Percentiles rank a stretch among this genome's conserved stretches.
Conservation (phyloP, 2,888 invertebrate species). For the Acronicta aceris region DNA sequence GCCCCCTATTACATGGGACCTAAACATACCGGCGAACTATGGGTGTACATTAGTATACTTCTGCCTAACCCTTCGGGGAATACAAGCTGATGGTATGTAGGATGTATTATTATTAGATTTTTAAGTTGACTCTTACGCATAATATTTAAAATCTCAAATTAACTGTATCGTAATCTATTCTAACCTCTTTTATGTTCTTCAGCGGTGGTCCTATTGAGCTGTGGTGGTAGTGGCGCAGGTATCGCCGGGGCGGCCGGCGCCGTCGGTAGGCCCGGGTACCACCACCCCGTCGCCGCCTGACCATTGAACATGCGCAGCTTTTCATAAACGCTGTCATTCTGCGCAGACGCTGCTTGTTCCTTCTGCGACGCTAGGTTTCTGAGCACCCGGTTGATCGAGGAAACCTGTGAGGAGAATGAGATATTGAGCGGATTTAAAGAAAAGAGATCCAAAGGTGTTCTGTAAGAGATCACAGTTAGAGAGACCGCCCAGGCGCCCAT, state of each 20-base stretch:
- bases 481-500: too few species aligned
- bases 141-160: too few species aligned
- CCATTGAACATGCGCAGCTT: slow-evolving; percentile 98
- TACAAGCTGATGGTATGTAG: too few species aligned
- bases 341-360: slow-evolving; percentile 95
- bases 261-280: slow-evolving; percentile 95
- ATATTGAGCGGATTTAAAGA: too few species aligned
- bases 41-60: too few species aligned
- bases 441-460: too few species aligned
- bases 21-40: too few species aligned
- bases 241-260: slow-evolving; percentile 93
- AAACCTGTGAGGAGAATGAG: slow-evolving; percentile 91
- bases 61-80: too few species aligned
- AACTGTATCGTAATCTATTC: slow-evolving; percentile 47
- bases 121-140: too few species aligned
- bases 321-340: slow-evolving; percentile 97
- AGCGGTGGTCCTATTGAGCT: slow-evolving; percentile 89
- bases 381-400: slow-evolving; percentile 99
- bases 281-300: slow-evolving; percentile 94
- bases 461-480: too few species aligned
- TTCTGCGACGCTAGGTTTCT: slow-evolving; percentile 98
- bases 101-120: too few species aligned
- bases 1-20: too few species aligned
- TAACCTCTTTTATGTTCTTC: slow-evolving; percentile 94
- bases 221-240: slow-evolving; percentile 91